phyloP scores from a whole-genome alignment of 1,140 invertebrate genomes.

The Lineus longissimus region DNA sequence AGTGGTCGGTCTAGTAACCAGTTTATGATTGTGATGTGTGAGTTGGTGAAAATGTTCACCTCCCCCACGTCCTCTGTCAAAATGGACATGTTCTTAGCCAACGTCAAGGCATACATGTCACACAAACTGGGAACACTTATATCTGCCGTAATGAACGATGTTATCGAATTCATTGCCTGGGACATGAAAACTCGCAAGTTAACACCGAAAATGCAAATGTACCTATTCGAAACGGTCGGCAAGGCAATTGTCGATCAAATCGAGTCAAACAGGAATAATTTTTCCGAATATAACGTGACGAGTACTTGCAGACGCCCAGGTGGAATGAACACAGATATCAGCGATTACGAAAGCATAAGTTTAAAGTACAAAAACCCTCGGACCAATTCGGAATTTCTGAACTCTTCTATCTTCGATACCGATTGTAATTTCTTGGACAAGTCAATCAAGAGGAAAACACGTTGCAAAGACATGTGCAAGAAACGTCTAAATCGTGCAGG shows the following conservation, averaged over 20 bases:
- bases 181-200: constrained; percentile 1
- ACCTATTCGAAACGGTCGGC: constrained; percentile 2
- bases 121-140: constrained; percentile 8
- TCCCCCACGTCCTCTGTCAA: constrained; percentile 3
- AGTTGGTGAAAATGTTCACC: constrained; percentile 6
- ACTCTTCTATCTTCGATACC: constrained; percentile 5
- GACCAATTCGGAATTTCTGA: constrained; percentile 5
- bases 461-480: constrained; percentile 2
- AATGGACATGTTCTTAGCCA: constrained; percentile 8
- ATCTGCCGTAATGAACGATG: constrained; percentile 3
- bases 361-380: constrained; percentile 1
- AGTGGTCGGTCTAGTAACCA: constrained; percentile 1
- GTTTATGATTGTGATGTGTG: constrained; percentile 5
- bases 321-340: not conserved
- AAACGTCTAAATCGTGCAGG: constrained; percentile 6
- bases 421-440: constrained; percentile 1
- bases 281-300: not conserved
- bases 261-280: constrained; percentile 6
- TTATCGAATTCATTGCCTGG: constrained; percentile 6
- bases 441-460: not conserved
- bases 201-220: constrained; percentile 2
- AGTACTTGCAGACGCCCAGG: constrained; percentile 5
- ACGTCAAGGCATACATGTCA: constrained; percentile 4
- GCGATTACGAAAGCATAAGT: constrained; percentile 6
- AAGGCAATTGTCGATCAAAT: constrained; percentile 5